phyloP scores from a whole-genome alignment of 2,113 vertebrate species.

The Piprites chloris region DNA sequence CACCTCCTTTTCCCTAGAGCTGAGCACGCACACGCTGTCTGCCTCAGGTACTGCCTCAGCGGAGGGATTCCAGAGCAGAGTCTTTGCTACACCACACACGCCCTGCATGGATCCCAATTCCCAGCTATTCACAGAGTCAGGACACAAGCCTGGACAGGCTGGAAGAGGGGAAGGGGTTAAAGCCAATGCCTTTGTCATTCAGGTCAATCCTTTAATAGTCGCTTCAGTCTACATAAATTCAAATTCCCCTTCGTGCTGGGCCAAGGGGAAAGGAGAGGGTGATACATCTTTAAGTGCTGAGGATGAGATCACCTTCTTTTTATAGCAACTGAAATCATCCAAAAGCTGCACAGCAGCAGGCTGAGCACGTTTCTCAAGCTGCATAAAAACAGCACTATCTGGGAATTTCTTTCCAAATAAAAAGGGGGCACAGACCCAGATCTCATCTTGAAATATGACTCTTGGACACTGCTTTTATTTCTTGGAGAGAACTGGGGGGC shows the following conservation, averaged over 20 bases:
- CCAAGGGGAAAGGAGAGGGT: not conserved
- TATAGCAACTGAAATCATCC: constrained; percentile 57
- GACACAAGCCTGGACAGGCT: not conserved
- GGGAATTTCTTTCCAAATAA: constrained; percentile 11
- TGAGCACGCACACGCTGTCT: accelerated
- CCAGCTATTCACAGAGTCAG: not conserved
- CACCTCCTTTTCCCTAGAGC: not conserved
- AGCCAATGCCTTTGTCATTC: not conserved
- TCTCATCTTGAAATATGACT: not conserved
- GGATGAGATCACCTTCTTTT: constrained; percentile 57
- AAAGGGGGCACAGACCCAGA: not conserved
- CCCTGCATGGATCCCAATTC: not conserved
- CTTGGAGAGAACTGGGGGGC: not conserved
- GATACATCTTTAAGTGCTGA: constrained; percentile 45
- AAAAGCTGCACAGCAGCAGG: constrained; percentile 30
- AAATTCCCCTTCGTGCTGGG: not conserved
- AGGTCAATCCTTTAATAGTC: not conserved
- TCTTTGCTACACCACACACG: not conserved
- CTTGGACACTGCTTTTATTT: not conserved
- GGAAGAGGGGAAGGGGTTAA: not conserved
- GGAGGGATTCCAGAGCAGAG: accelerated
- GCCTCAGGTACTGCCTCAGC: not conserved
- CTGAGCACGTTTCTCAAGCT: not conserved
- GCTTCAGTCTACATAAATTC: not conserved
- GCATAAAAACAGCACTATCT: not conserved